Evolutionary conservation across 2,888 invertebrate species (phyloP).

Genomic region (Lithophane ornitopus): DNA sequence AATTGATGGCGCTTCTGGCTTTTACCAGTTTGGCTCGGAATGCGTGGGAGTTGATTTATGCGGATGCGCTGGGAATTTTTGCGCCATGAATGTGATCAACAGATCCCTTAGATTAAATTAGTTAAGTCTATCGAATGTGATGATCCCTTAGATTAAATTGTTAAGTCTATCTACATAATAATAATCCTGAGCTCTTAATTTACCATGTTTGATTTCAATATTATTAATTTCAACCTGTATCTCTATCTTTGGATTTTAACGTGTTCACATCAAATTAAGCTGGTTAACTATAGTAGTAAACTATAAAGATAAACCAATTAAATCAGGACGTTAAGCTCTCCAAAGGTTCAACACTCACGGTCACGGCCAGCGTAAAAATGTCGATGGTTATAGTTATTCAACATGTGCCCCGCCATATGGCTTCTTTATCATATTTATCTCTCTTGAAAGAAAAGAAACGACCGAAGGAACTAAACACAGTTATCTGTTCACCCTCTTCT

Average conservation of each 20-base stretch:
- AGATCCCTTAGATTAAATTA: constrained; percentile 20
- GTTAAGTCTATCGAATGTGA: constrained; percentile 8
- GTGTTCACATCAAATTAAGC: constrained; percentile 38
- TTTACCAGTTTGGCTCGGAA: constrained; percentile 31
- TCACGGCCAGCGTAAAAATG: constrained; percentile 76
- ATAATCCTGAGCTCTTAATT: not conserved
- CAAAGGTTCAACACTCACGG: constrained; percentile 76
- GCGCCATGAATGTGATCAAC: constrained; percentile 18
- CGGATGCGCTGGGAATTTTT: constrained; percentile 32
- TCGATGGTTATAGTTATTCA: constrained; percentile 71
- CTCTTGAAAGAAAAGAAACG: constrained; percentile 76
- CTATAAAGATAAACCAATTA: constrained; percentile 51
- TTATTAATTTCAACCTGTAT: not conserved
- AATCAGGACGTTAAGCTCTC: constrained; percentile 49
- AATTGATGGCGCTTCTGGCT: constrained; percentile 41
- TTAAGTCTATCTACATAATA: not conserved
- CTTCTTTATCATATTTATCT: constrained; percentile 76
- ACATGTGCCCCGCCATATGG: constrained; percentile 85
- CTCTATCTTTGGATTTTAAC: not conserved
- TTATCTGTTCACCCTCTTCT: constrained; percentile 56
- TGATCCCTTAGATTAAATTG: constrained; percentile 15
- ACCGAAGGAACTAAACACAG: constrained; percentile 71
- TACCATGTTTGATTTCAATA: not conserved
- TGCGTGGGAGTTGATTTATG: constrained; percentile 34
- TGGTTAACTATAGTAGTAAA: constrained; percentile 42